Conservation (phyloP, 2,113 vertebrate species). For the Caretta caretta region DNA sequence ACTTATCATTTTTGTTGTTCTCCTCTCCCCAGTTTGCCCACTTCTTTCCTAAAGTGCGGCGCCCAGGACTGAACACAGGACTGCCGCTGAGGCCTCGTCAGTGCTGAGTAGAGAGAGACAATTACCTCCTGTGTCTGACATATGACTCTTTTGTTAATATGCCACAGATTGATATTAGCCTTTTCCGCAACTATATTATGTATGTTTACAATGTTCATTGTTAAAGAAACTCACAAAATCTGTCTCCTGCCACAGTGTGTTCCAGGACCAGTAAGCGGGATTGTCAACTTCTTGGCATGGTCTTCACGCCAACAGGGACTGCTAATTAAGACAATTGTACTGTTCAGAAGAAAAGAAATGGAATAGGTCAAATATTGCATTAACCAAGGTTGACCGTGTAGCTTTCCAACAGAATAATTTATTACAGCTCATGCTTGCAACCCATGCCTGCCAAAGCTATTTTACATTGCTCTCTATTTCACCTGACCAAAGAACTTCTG, state of each 20-base stretch:
- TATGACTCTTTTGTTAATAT: no score
- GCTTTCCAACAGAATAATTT: not conserved
- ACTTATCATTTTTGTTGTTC: not conserved
- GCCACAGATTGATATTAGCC: not conserved
- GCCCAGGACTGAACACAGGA: not conserved
- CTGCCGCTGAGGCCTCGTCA: not conserved
- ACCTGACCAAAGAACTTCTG: not conserved
- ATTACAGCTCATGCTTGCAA: not conserved
- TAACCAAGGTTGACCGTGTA: not conserved
- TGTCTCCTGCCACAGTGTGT: accelerated
- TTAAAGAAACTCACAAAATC: not conserved
- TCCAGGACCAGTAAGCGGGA: not conserved
- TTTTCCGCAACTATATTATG: not conserved
- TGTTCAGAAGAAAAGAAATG: not conserved
- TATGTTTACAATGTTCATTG: not conserved
- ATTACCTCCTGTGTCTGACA: not conserved
- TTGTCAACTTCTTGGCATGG: accelerated
- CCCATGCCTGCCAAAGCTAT: not conserved
- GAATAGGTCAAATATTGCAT: not conserved
- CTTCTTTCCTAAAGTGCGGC: not conserved
- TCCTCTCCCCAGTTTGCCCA: not conserved
- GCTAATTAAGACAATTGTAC: accelerated
- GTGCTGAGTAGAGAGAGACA: not conserved
- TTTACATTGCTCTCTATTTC: not conserved
- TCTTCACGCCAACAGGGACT: not conserved